Conservation (phyloP, 2,888 invertebrate species). For the Nomada lathburiana region DNA sequence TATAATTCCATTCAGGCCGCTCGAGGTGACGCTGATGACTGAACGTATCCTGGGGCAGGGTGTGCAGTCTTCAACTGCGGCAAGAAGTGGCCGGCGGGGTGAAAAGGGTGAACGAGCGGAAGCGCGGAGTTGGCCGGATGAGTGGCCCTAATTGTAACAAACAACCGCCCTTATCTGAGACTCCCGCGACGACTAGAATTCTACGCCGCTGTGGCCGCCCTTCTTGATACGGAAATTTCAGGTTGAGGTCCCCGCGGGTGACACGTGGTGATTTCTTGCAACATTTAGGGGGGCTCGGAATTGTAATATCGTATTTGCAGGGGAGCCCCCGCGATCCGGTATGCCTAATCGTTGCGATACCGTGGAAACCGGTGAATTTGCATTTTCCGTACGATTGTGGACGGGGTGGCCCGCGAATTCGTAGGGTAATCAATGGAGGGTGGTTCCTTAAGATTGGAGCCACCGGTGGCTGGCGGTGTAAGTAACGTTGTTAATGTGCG, state of each 20-base stretch:
- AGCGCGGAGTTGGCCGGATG: constrained; percentile 58
- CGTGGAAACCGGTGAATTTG: too few species aligned
- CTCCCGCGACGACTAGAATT: constrained; percentile 33
- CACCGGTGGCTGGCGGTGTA: too few species aligned
- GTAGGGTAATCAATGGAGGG: too few species aligned
- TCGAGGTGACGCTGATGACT: constrained; percentile 69
- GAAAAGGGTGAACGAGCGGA: constrained; percentile 51
- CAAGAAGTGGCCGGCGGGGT: constrained; percentile 56
- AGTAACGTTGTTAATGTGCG: too few species aligned
- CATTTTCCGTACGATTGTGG: too few species aligned
- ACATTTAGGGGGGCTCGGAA: constrained; percentile 8
- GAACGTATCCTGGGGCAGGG: constrained; percentile 66
- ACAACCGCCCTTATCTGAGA: constrained; percentile 74
- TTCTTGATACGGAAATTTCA: neutral
- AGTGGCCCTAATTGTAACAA: constrained; percentile 77
- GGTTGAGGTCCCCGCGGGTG: neutral
- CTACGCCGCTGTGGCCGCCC: constrained; percentile 23
- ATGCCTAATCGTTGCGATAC: too few species aligned
- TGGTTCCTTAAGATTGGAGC: neutral
- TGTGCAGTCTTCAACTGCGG: constrained; percentile 50
- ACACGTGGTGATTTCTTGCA: constrained; percentile 5
- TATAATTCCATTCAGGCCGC: constrained; percentile 70
- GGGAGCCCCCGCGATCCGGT: neutral
- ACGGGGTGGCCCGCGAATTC: too few species aligned
- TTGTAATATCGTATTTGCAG: constrained; percentile 36